phyloP scores from a whole-genome alignment of 2,888 invertebrate species.

The Drosophila stalkeri region DNA sequence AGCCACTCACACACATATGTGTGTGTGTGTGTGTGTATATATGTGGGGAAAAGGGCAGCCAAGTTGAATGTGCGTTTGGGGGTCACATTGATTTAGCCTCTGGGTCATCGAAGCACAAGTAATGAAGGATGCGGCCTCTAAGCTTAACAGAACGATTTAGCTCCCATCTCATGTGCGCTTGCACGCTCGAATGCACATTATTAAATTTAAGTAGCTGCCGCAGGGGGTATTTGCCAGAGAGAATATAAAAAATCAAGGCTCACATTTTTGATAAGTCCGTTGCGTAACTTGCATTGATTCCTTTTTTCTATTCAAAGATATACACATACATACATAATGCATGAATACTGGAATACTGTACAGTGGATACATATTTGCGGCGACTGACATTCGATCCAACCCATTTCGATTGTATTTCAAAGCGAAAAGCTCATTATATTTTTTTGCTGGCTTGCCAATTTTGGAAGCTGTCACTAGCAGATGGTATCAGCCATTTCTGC shows the following conservation, averaged over 20 bases:
- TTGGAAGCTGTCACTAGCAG: conserved; percentile 64
- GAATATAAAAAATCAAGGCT: conserved; percentile 24
- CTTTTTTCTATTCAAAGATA: neutral
- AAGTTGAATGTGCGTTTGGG: conserved; percentile 27
- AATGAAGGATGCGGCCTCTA: conserved; percentile 44
- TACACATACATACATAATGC: conserved; percentile 65
- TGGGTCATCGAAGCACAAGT: conserved; percentile 71
- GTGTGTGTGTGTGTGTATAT: conserved; percentile 10
- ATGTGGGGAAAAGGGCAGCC: conserved; percentile 52
- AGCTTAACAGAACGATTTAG: conserved; percentile 55
- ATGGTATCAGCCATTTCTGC: conserved; percentile 27
- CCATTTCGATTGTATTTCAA: conserved; percentile 26
- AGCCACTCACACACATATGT: conserved; percentile 48
- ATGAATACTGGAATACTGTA: conserved; percentile 44
- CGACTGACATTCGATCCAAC: conserved; percentile 16
- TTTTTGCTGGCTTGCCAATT: conserved; percentile 61
- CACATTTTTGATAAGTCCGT: conserved; percentile 26
- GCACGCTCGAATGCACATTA: conserved; percentile 62
- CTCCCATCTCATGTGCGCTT: conserved; percentile 52
- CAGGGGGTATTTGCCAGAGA: conserved; percentile 38
- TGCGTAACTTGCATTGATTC: conserved; percentile 43
- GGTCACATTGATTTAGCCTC: conserved; percentile 73
- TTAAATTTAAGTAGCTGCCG: conserved; percentile 72
- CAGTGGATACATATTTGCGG: conserved; percentile 9
- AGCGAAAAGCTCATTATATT: conserved; percentile 56